Base-by-base conservation (phyloP, 2,888 invertebrate genomes). In the Morinoia aosen region DNA sequence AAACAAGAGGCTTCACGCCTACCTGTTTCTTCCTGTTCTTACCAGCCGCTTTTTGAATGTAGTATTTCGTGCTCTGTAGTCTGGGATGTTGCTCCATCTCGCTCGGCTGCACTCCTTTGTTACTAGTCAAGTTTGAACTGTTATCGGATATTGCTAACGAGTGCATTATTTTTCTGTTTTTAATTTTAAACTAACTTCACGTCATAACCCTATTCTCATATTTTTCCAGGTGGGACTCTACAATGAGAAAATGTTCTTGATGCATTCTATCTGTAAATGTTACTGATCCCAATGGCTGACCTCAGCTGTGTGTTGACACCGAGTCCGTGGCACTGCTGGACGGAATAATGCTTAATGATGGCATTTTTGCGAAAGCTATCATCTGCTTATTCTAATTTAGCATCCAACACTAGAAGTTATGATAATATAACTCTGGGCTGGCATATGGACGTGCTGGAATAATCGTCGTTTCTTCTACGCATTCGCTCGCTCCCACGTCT, bases 1-100 rank as follows among this genome's bases (percentile, higher is more conserved):
- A 76, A 76, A 76, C 76, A 76, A 76, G 76, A 76, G 76, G 76
- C 76, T 76, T 76, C 76, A 76, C 76, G 76, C 76, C 76, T 76
- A 76, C 76, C 76, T 76, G 76, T 76, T 76, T 76, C 33, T 76
- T 76, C 76, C 76, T 76, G 76, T 76, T 76, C 19, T 76, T 76
- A 16, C 76, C 33, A 33, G 76, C 76, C 76, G 8, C 76, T 12
- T 33, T 76, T 76, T 76, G 76, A 76, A 76, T 76, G 76, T 16
- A 76, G 76, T 76, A 76, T 76, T 25, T 33, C 76, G 76, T 76
- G 76, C 76, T 16, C 33, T 25, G 33, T 33, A 25, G 1, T 76
- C 2, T 76, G 76, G 76, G 76, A 76, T 76, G 76, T 76, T 76
- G 19, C 76, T 76, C 25, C 76, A 76, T 33, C 19, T 0, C 61